Percentiles rank a stretch among this genome's conserved stretches.
These are phyloP conservation scores for Scortum barcoo DNA, from an alignment of 2,113 vertebrate species.

Conservation along the genomic window DNA sequence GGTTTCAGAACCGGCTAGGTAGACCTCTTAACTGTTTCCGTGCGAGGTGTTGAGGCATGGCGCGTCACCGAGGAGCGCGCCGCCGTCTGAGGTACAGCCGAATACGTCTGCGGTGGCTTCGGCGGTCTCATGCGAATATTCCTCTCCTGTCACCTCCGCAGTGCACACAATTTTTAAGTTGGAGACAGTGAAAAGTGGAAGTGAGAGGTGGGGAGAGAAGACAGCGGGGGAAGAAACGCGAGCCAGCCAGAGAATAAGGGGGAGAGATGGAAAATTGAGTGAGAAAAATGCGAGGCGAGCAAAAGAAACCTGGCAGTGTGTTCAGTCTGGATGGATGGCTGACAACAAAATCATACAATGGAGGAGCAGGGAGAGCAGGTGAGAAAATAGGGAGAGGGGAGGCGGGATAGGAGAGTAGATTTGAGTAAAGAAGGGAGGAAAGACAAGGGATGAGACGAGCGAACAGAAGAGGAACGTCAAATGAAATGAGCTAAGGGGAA, in stretches of 20 bases:
- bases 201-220: conserved; percentile 33
- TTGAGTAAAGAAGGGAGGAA: conserved; percentile 17
- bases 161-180: conserved; percentile 53
- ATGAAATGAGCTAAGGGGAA: conserved; percentile 35
- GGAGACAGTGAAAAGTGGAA: conserved; percentile 40
- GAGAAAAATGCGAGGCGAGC: conserved; percentile 39
- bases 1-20: conserved; percentile 32
- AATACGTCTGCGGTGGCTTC: conserved; percentile 30
- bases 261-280: conserved; percentile 30
- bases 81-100: background rate
- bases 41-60: conserved; percentile 18
- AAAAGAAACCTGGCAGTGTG: background rate
- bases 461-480: conserved; percentile 41
- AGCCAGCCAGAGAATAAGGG: conserved; percentile 4
- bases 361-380: conserved; percentile 7
- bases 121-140: conserved; percentile 29
- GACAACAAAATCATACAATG: conserved; percentile 50
- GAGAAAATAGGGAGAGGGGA: background rate
- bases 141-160: conserved; percentile 35
- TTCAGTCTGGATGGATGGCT: conserved; percentile 45
- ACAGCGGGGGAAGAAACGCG: background rate
- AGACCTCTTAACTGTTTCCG: conserved; percentile 36
- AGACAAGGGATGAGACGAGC: conserved; percentile 30
- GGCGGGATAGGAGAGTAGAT: background rate
- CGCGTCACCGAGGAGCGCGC: background rate